Evolutionary conservation across 2,888 invertebrate species (phyloP), one percentile per base, ranked within the genome.

Genomic region (Melanargia galathea): DNA sequence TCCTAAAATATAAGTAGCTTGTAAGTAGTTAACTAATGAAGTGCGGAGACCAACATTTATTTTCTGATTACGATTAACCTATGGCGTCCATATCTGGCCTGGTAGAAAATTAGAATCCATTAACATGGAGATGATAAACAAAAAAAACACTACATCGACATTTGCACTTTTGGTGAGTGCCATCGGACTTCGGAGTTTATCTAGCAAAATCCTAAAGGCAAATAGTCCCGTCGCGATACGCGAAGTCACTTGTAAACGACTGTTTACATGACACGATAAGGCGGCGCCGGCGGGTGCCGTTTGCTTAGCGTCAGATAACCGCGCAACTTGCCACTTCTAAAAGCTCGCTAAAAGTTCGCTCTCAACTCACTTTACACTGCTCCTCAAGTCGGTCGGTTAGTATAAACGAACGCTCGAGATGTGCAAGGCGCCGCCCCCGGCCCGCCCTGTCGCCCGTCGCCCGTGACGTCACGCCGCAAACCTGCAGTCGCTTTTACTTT

Each of bases 361-460:
- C 80, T 84, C 83, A 84, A 81, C 74, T 73, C 76, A 72, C 77
- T 77, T 78, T 78, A 84, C 82, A 83, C 80, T 79, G 80, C 81
- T 85, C 81, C 80, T 82, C 71, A 75, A 82, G 76, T 77, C 74
- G 69, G 79, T 66, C 77, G 82, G 78, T 65, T 81, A 77, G 76
- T 74, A 72, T 68, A 71, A 70, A 70, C 71, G 73, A 70, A 74
- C 75, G 77, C 73, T 78, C 71, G 76, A 76, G 73, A 73, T 73
- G 75, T 70, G 73, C 66, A 76, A 75, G 89, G 86, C 88, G 90
- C 90, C 89, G 86, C 89, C 89, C 84, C 75, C 69, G 76, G 73
- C 75, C 89, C 89, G 89, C 89, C 89, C 85, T 84, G 90, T 86
- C 90, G 90, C 85, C 86, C 78, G 90, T 86, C 90, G 90, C 85